Conservation (phyloP, 2,113 vertebrate species). For the Limanda limanda region DNA sequence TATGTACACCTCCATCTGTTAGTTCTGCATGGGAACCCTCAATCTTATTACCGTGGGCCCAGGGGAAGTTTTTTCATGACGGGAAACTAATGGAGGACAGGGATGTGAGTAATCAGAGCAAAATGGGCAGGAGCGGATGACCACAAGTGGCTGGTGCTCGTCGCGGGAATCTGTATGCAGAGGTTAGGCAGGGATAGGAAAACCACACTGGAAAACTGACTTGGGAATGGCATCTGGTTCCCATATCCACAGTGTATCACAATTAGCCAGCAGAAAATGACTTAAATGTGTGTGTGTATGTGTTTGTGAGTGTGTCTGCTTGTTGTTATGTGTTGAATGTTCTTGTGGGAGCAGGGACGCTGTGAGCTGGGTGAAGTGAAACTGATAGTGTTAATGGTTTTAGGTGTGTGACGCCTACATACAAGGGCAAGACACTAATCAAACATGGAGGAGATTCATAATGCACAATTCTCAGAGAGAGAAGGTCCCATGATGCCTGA, state of each 20-base stretch:
- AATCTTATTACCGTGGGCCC: conserved; percentile 58
- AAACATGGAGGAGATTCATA: neutral
- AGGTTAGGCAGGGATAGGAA: conserved; percentile 79
- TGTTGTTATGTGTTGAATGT: conserved; percentile 56
- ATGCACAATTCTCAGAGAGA: neutral
- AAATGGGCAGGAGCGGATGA: conserved; percentile 75
- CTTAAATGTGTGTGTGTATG: conserved; percentile 72
- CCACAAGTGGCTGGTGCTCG: conserved; percentile 81
- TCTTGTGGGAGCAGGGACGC: conserved; percentile 45
- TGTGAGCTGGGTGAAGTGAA: conserved; percentile 26
- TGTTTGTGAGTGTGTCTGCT: conserved; percentile 42
- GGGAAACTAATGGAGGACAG: conserved; percentile 78
- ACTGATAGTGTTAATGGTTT: conserved; percentile 12
- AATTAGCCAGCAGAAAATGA: conserved; percentile 79
- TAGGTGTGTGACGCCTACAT: neutral
- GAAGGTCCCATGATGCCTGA: conserved; percentile 6
- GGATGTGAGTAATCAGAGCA: conserved; percentile 82
- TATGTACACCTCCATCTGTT: conserved; percentile 68
- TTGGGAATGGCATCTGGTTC: conserved; percentile 85
- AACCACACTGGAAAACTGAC: conserved; percentile 79
- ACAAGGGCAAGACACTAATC: neutral
- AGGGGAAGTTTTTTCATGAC: conserved; percentile 62
- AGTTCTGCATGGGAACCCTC: conserved; percentile 65
- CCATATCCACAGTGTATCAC: conserved; percentile 79
- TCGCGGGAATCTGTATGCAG: conserved; percentile 75